Evolutionary conservation across 2,888 invertebrate genomes (phyloP), one percentile per base, ranked within the genome.

Genomic region (Tetragonula carbonaria): DNA sequence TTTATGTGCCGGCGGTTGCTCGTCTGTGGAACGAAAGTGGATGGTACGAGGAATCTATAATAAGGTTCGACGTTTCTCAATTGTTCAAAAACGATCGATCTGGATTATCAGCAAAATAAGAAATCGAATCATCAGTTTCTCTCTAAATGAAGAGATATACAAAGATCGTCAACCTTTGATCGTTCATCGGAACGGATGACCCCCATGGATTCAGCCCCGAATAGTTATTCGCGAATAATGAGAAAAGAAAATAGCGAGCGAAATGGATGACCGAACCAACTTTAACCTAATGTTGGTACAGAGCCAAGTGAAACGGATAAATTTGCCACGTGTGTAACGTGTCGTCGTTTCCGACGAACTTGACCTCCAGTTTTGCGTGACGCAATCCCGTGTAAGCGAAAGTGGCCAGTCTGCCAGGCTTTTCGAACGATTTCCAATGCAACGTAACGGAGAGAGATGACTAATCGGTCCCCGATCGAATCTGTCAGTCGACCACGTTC

Each of bases 321-420:
- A 57, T 68, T 55, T 57, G 21, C 73, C 13, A 2, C 45, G 45
- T 16, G 23, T 23, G 74, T 45, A 45, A 45, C 45, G 45, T 45
- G 45, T 45, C 45, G 45, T 66, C 16, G 66, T 80, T 78, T 83
- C 86, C 77, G 82, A 80, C 71, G 86, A 84, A 84, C 89, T 89
- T 90, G 86, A 87, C 89, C 90, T 85, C 83, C 80, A 53, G 51
- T 70, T 77, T 73, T 50, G 73, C 66, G 55, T 86, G 82, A 81
- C 81, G 83, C 63, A 79, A 84, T 45, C 38, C 65, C 3, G 71
- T 28, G 67, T 76, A 65, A 82, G 87, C 80, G 87, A 87, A 86
- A 86, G 86, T 84, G 72, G 38, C 51, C 63, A 28, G 28, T 45
- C 67, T 33, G n/a, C 53, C 57, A 71, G 21, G 59, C 76, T 68